Percentiles rank a stretch among this genome's conserved stretches.
These are phyloP conservation scores for Acyrthosiphon pisum DNA, from an alignment of 1,140 invertebrate genomes.

Conservation along the genomic window DNA sequence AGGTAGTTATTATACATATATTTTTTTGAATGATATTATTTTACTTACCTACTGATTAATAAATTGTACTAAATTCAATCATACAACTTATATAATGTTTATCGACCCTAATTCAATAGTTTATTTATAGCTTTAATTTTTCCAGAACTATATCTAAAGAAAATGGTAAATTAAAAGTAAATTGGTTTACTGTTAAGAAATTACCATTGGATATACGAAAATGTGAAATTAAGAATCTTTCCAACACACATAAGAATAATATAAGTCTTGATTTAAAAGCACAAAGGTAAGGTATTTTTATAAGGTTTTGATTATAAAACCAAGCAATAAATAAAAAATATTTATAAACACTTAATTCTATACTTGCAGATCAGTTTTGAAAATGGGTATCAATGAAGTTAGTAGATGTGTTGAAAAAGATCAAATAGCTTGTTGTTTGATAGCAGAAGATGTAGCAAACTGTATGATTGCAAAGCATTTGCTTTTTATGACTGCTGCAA, in stretches of 20 bases:
- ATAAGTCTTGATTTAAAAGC: slow-evolving; percentile 16
- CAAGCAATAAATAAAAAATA: not conserved
- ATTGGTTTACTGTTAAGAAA: slow-evolving; percentile 48
- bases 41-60: not conserved
- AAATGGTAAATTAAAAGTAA: slow-evolving; percentile 47
- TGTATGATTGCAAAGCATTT: slow-evolving; percentile 42
- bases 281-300: slow-evolving; percentile 28
- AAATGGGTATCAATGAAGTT: slow-evolving; percentile 52
- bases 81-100: not conserved
- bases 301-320: not conserved
- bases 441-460: slow-evolving; percentile 49
- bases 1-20: not conserved
- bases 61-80: not conserved
- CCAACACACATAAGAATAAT: slow-evolving; percentile 9
- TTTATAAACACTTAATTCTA: not conserved
- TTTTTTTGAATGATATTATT: not conserved
- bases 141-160: slow-evolving; percentile 43
- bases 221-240: slow-evolving; percentile 35
- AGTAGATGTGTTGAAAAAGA: slow-evolving; percentile 52
- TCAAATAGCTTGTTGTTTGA: slow-evolving; percentile 39
- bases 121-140: not conserved
- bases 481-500: slow-evolving; percentile 34
- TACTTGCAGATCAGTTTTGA: slow-evolving; percentile 27
- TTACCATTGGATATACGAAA: slow-evolving; percentile 49
- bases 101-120: not conserved